Evolutionary conservation across 2,797 vertebrate species (phyloP).

Genomic region (Helicolenus hilgendorfi): DNA sequence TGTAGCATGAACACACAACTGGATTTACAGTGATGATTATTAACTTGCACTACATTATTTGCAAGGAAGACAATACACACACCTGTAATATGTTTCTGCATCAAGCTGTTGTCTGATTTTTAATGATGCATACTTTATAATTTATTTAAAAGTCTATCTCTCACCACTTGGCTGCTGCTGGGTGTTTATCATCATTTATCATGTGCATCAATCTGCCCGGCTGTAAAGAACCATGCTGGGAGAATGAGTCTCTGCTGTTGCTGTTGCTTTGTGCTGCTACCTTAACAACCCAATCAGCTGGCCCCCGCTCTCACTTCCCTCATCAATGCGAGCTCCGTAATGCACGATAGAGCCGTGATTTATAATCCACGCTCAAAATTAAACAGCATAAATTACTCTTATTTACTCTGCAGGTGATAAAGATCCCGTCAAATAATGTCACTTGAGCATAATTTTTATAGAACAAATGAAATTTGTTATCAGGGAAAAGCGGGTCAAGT

Average conservation of each 20-base stretch:
- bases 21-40: constrained; percentile 82
- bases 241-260: constrained; percentile 74
- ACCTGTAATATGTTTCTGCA: constrained; percentile 73
- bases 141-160: constrained; percentile 84
- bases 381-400: constrained; percentile 93
- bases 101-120: constrained; percentile 77
- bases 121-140: constrained; percentile 83
- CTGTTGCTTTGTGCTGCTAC: constrained; percentile 74
- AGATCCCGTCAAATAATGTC: constrained; percentile 92
- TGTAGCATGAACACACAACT: constrained; percentile 66
- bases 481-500: constrained; percentile 91
- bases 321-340: constrained; percentile 85
- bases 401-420: constrained; percentile 93
- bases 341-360: constrained; percentile 87
- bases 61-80: constrained; percentile 62
- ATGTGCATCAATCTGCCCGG: constrained; percentile 74
- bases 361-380: constrained; percentile 89
- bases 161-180: constrained; percentile 62
- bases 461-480: constrained; percentile 93
- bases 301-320: constrained; percentile 79
- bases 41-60: constrained; percentile 61
- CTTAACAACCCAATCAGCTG: constrained; percentile 84
- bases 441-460: constrained; percentile 92
- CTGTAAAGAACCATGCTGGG: constrained; percentile 73
- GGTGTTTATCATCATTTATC: constrained; percentile 84